Evolutionary conservation across 2,113 vertebrate genomes (phyloP), one percentile per base, ranked within the genome.

Genomic region (Harpagus bidentatus): DNA sequence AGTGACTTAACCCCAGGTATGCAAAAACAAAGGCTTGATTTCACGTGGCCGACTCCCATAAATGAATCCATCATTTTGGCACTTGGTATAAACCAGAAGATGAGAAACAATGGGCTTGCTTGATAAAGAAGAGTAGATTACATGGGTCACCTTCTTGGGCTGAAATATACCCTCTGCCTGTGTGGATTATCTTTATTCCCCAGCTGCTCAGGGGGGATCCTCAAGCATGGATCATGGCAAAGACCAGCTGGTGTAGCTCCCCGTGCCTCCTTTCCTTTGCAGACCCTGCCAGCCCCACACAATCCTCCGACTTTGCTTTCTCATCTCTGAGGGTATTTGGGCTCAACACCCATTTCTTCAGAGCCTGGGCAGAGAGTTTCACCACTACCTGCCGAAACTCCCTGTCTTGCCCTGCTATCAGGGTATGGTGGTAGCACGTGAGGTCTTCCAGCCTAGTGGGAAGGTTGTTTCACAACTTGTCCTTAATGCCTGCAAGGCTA

Each of bases 21-120:
- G 67, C 32, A 76, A 87, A 87, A 87, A 76, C 77, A 80, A 82
- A 62, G 61, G 47, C 45, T 71, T 82, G 67, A 72, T 96, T 87
- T 94, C 78, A 67, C 1, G 2, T 23, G n/a, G 38, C 53, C 63
- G 59, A 62, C 90, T 84, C 53, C 29, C 38, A 62, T 63, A 87
- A 58, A 76, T 23, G 42, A 87, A 86, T 84, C 78, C 69, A 62
- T 95, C 88, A 91, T 95, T 91, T 88, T 95, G 94, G 47, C 84
- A 73, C 38, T 69, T 58, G 63, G 43, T 86, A 31, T 88, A 84
- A 84, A 77, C 79, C 22, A 88, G 53, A 50, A 94, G 79, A 84
- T 76, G 48, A 59, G 48, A 77, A 90, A 88, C 90, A 93, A 90
- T 58, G 55, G 52, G 31, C 16, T 84, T 71, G 63, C 53, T 71